These are phyloP conservation scores for Pseudanteris insignis DNA, from an alignment of 2,888 invertebrate species.

Conservation along the genomic window DNA sequence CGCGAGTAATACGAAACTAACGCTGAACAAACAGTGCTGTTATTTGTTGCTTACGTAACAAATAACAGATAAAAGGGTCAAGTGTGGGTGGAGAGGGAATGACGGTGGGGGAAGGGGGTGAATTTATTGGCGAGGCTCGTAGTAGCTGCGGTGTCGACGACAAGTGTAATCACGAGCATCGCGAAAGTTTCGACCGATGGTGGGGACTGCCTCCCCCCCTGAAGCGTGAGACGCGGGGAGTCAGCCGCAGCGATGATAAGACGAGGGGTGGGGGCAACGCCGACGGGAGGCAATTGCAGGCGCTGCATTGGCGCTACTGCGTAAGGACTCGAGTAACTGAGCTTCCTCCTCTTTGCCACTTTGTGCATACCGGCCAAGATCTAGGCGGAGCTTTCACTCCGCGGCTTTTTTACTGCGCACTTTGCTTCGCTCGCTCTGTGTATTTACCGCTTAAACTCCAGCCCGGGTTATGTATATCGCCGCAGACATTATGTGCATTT, in stretches of 20 bases:
- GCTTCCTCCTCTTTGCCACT: constrained; percentile 50
- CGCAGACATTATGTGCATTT: constrained; percentile 11
- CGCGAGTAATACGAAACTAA: constrained; percentile 22
- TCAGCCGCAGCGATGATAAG: constrained; percentile 15
- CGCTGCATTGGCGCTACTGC: constrained; percentile 45
- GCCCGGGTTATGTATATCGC: not conserved
- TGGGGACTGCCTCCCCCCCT: not conserved
- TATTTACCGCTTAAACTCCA: constrained; percentile 4
- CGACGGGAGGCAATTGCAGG: constrained; percentile 41
- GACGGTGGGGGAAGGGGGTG: constrained; percentile 1
- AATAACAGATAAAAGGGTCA: constrained; percentile 34
- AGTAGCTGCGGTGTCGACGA: constrained; percentile 10
- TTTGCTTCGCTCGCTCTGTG: constrained; percentile 19
- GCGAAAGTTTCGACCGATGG: constrained; percentile 4
- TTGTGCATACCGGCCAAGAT: constrained; percentile 29
- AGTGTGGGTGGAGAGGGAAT: constrained; percentile 3
- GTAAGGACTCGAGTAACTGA: constrained; percentile 53
- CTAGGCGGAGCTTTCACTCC: constrained; percentile 46
- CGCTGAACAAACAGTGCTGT: constrained; percentile 18
- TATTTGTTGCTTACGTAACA: constrained; percentile 29
- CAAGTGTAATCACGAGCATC: constrained; percentile 35
- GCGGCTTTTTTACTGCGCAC: constrained; percentile 23
- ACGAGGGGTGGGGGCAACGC: constrained; percentile 8
- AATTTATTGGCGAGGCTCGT: constrained; percentile 31
- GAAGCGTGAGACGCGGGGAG: too few relatives aligned